Conservation (phyloP, 2,113 vertebrate species). For the Pithys albifrons region DNA sequence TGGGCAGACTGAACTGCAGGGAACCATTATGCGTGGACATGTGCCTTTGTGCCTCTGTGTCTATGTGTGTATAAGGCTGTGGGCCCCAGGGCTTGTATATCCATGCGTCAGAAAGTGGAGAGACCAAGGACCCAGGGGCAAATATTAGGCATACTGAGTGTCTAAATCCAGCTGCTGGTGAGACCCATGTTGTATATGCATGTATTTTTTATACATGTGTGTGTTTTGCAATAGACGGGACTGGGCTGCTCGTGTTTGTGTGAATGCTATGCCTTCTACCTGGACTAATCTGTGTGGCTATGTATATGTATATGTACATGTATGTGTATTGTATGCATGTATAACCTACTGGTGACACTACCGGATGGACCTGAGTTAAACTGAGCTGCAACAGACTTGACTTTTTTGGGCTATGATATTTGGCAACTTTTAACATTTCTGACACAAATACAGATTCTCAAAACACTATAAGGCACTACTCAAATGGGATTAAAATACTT, state of each 20-base stretch:
- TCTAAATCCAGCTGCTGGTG: not conserved
- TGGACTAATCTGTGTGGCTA: not conserved
- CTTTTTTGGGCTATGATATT: not conserved
- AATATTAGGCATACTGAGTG: not conserved
- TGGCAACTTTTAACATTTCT: not conserved
- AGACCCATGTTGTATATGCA: not conserved
- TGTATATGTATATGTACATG: fast-evolving
- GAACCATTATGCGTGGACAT: fast-evolving
- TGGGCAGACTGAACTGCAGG: not conserved
- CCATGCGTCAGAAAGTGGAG: not conserved
- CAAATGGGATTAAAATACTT: not conserved
- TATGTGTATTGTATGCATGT: not conserved
- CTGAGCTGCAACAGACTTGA: not conserved
- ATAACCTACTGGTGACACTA: not conserved
- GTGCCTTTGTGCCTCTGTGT: fast-evolving
- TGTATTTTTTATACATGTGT: not conserved
- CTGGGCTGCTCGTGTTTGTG: not conserved
- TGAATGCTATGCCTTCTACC: not conserved
- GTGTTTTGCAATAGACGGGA: not conserved
- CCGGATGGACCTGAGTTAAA: not conserved
- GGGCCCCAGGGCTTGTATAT: not conserved
- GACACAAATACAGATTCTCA: not conserved
- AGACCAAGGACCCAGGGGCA: not conserved
- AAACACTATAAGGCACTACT: not conserved
- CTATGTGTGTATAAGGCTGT: not conserved